These are phyloP conservation scores for Penelope pileata DNA, from an alignment of 2,113 vertebrate genomes.

Conservation along the genomic window DNA sequence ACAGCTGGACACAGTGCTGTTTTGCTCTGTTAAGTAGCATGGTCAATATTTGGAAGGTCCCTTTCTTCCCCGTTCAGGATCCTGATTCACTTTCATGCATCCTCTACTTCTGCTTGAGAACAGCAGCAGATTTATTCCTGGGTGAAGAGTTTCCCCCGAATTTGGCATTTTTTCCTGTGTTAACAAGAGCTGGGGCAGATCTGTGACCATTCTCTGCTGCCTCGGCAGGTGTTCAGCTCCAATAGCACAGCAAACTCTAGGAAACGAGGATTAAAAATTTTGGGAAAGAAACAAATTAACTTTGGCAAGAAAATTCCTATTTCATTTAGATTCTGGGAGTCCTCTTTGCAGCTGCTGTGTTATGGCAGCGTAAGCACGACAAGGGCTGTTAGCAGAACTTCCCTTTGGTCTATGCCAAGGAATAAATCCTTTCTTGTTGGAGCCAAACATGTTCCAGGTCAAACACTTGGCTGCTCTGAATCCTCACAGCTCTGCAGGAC, in stretches of 20 bases:
- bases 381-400: conserved; percentile 5
- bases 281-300: neutral
- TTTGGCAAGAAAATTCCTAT: conserved; percentile 28
- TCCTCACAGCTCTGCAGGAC: neutral
- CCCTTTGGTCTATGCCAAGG: neutral
- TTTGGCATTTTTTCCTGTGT: fast-evolving
- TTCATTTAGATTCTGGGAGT: conserved; percentile 16
- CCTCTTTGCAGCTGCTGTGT: conserved; percentile 9
- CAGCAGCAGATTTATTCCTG: neutral
- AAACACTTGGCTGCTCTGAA: neutral
- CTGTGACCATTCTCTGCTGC: neutral
- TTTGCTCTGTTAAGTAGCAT: neutral
- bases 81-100: neutral
- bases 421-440: conserved; percentile 21
- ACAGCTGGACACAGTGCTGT: neutral
- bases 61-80: neutral
- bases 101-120: neutral
- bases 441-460: conserved; percentile 37
- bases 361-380: conserved; percentile 28
- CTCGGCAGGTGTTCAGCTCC: neutral
- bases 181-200: neutral
- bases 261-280: neutral
- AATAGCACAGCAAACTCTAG: neutral
- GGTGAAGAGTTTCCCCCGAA: neutral
- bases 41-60: neutral